Percentiles rank a stretch among this genome's conserved stretches.
Evolutionary conservation across 2,113 vertebrate genomes (phyloP).

Genomic region (Perognathus longimembris): DNA sequence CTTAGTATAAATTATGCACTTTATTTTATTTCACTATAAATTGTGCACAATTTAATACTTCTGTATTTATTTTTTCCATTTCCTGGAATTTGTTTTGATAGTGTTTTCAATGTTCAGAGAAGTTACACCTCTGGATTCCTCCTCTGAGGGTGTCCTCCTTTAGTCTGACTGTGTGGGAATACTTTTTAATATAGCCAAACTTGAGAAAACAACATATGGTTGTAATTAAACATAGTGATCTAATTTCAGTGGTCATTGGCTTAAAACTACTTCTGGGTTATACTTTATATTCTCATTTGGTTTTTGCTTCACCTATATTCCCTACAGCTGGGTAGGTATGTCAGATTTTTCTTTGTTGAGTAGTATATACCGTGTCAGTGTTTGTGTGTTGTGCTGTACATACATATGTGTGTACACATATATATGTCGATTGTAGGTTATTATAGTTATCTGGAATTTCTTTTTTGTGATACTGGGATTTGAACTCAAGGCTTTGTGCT

Average conservation of each 20-base stretch:
- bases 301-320: background rate
- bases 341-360: conserved; percentile 3
- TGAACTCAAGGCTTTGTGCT: background rate
- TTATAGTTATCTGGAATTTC: background rate
- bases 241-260: background rate
- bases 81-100: background rate
- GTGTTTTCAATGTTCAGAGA: no score
- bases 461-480: background rate
- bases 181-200: background rate
- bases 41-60: background rate
- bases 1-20: background rate
- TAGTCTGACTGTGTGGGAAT: background rate
- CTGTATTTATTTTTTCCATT: background rate
- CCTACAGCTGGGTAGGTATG: background rate
- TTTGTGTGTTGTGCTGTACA: no score
- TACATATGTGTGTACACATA: no score
- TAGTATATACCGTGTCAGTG: background rate
- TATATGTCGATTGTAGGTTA: no score
- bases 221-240: conserved; percentile 5
- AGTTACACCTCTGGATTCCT: no score
- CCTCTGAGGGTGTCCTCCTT: background rate
- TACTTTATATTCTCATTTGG: background rate
- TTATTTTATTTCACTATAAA: conserved; percentile 22
- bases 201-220: background rate
- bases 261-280: conserved; percentile 19